phyloP scores from a whole-genome alignment of 2,888 invertebrate genomes.

The Euplexia lucipara region DNA sequence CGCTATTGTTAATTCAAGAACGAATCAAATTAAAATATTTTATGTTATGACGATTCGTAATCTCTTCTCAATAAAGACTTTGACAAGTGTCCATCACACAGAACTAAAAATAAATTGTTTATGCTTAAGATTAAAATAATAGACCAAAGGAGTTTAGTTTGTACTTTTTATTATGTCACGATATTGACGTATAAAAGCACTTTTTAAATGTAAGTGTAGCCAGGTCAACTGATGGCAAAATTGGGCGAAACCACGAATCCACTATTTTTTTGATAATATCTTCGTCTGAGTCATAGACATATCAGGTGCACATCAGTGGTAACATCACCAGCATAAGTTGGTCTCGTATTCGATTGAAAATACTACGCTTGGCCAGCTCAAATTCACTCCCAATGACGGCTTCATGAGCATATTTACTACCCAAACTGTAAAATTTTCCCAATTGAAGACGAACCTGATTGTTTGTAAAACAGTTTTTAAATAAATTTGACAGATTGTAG shows the following conservation, averaged over 20 bases:
- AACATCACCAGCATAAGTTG: too few relatives aligned
- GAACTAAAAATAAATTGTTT: constrained; percentile 9
- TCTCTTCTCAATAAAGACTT: constrained; percentile 24
- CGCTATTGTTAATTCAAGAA: constrained; percentile 1
- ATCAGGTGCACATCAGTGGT: background rate
- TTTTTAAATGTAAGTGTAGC: background rate
- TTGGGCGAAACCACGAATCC: background rate
- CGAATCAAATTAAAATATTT: constrained; percentile 10
- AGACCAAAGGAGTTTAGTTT: constrained; percentile 19
- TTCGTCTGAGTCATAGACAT: background rate
- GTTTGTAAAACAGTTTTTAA: too few relatives aligned
- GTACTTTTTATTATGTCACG: constrained; percentile 50
- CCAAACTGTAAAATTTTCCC: too few relatives aligned
- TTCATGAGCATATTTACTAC: too few relatives aligned
- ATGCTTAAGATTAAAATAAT: constrained; percentile 41
- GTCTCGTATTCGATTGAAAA: too few relatives aligned
- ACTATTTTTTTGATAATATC: background rate
- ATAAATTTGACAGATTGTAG: too few relatives aligned
- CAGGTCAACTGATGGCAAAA: background rate
- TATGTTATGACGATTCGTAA: background rate
- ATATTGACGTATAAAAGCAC: constrained; percentile 57
- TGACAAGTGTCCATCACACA: constrained; percentile 12
- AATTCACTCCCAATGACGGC: too few relatives aligned
- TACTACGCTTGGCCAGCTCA: too few relatives aligned
- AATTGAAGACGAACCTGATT: too few relatives aligned